A percentile compares a stretch with the other conserved stretches of the same genome.
Conservation (phyloP, 2,797 vertebrate species). For the Diplodus puntazzo region DNA sequence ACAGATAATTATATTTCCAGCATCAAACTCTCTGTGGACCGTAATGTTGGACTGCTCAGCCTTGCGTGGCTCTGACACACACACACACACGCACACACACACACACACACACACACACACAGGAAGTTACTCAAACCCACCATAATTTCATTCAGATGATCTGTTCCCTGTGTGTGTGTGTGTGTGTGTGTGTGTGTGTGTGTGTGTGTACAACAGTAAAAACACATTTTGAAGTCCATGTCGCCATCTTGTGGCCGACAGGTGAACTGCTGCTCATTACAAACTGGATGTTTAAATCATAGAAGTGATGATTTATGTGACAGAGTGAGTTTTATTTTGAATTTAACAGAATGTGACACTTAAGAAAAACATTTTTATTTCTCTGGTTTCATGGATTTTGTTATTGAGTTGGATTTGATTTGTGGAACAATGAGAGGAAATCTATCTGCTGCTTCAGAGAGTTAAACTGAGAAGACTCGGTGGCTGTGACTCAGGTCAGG, state of each 20-base stretch:
- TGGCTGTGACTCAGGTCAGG: too few relatives aligned
- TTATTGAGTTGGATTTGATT: too few relatives aligned
- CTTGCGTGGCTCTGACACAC: conserved; percentile 37
- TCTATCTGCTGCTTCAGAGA: too few relatives aligned
- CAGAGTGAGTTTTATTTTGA: background rate
- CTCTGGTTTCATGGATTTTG: too few relatives aligned
- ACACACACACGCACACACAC: conserved; percentile 27
- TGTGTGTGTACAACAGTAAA: background rate
- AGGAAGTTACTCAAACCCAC: too few relatives aligned
- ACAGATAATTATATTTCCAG: conserved; percentile 53
- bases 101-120: too few relatives aligned
- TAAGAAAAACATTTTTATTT: too few relatives aligned
- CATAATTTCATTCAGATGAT: too few relatives aligned
- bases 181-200: background rate
- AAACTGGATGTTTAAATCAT: background rate
- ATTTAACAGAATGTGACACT: background rate
- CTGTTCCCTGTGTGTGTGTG: too few relatives aligned
- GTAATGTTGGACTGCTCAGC: conserved; percentile 33
- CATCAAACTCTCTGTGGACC: conserved; percentile 52
- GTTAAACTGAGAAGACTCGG: too few relatives aligned
- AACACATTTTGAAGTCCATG: background rate
- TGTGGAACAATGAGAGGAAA: too few relatives aligned
- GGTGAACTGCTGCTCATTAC: background rate
- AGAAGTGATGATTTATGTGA: background rate
- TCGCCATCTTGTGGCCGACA: conserved; percentile 43